Evolutionary conservation across 2,797 vertebrate species (phyloP).

Genomic region (Alectoris magna): DNA sequence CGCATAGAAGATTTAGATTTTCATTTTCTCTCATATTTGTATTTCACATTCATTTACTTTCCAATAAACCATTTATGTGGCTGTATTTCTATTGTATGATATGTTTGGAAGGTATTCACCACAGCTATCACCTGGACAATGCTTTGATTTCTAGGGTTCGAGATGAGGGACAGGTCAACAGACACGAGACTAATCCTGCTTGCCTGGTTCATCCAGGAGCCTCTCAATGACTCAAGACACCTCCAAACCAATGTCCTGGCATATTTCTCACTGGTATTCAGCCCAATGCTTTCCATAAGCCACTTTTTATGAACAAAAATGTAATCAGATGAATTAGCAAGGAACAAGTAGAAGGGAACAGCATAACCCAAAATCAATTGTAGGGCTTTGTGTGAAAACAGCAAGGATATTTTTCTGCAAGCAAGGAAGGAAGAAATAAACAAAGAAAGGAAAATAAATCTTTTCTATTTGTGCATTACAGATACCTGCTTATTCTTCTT

Average conservation of each 20-base stretch:
- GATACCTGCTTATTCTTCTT: background rate
- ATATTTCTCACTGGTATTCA: background rate
- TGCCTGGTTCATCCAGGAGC: constrained; percentile 19
- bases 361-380: background rate
- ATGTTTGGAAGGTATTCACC: constrained; percentile 3
- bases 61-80: constrained; percentile 10
- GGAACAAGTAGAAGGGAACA: background rate
- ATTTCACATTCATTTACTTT: background rate
- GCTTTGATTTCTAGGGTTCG: background rate
- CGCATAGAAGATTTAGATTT: background rate
- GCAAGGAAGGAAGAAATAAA: background rate
- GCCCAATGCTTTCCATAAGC: background rate
- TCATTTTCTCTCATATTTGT: background rate
- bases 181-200: constrained; percentile 22
- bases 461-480: background rate
- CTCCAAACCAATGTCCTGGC: background rate
- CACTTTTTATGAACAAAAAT: background rate
- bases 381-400: background rate
- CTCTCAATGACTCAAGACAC: background rate
- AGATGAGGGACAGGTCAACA: constrained; percentile 5
- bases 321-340: background rate
- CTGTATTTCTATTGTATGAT: background rate
- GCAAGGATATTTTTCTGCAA: background rate
- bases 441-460: no score
- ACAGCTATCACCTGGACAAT: constrained; percentile 6